Percentiles rank a stretch among this genome's conserved stretches.
phyloP scores from a whole-genome alignment of 2,797 vertebrate genomes.

The Sebastes cheni region DNA sequence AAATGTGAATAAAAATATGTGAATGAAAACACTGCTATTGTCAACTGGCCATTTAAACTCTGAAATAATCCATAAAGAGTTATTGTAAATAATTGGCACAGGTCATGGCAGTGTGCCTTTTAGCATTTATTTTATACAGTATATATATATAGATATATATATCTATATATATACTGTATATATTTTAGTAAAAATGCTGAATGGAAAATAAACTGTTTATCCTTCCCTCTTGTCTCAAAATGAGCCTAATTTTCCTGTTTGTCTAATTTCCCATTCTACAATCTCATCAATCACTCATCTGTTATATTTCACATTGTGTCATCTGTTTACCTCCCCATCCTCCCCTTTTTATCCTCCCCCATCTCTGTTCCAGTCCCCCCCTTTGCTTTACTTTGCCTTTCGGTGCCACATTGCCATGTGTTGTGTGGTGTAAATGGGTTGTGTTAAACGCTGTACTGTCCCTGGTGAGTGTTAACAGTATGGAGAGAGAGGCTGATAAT shows the following conservation, averaged over 20 bases:
- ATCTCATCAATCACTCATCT: not conserved
- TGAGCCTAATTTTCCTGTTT: not conserved
- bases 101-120: not conserved
- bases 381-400: conserved; percentile 50
- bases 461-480: conserved; percentile 94
- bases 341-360: not conserved
- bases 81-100: not conserved
- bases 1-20: too few relatives aligned
- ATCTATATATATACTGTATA: too few relatives aligned
- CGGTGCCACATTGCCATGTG: conserved; percentile 66
- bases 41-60: not conserved
- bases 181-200: not conserved
- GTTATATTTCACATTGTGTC: not conserved
- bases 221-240: not conserved
- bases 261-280: not conserved
- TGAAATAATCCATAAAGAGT: not conserved
- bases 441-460: conserved; percentile 78
- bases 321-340: not conserved
- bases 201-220: not conserved
- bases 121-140: not conserved
- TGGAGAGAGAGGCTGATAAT: conserved; percentile 91
- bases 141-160: too few relatives aligned
- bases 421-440: conserved; percentile 70
- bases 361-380: not conserved
- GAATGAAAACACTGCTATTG: not conserved